A percentile compares a stretch with the other conserved stretches of the same genome.
phyloP scores from a whole-genome alignment of 2,113 vertebrate species.

The Arvicanthis niloticus region DNA sequence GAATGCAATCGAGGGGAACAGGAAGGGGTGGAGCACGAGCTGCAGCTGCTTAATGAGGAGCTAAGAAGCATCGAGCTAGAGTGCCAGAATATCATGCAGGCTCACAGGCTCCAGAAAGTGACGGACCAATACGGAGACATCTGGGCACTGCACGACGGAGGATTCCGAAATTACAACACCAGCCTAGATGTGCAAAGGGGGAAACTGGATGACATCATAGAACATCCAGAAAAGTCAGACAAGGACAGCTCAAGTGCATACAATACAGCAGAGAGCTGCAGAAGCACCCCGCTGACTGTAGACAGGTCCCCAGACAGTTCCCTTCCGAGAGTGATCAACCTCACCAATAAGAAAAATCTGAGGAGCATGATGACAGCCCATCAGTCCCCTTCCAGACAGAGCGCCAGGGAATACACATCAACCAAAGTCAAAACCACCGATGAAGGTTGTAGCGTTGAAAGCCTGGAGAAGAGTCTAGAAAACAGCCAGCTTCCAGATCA shows the following conservation, averaged over 20 bases:
- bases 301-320: constrained; percentile 95
- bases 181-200: constrained; percentile 85
- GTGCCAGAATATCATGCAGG: constrained; percentile 98
- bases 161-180: constrained; percentile 88
- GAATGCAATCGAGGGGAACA: constrained; percentile 92
- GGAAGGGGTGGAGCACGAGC: constrained; percentile 93
- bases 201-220: constrained; percentile 92
- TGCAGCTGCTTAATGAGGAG: constrained; percentile 97
- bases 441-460: constrained; percentile 86
- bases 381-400: constrained; percentile 84
- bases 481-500: constrained; percentile 84
- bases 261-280: constrained; percentile 97
- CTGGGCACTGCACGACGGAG: constrained; percentile 88
- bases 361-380: constrained; percentile 85
- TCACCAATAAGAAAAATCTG: constrained; percentile 96
- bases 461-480: constrained; percentile 84
- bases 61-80: constrained; percentile 96
- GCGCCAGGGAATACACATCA: constrained; percentile 82
- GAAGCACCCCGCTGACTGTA: constrained; percentile 94
- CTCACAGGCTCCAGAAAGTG: constrained; percentile 92
- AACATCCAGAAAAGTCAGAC: constrained; percentile 95
- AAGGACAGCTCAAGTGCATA: constrained; percentile 99
- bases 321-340: constrained; percentile 93
- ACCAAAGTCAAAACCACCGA: constrained; percentile 88
- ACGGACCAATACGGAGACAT: constrained; percentile 89